Evolutionary conservation across 2,888 invertebrate species (phyloP), one percentile per base, ranked within the genome.

Genomic region (Acrobasis suavella): DNA sequence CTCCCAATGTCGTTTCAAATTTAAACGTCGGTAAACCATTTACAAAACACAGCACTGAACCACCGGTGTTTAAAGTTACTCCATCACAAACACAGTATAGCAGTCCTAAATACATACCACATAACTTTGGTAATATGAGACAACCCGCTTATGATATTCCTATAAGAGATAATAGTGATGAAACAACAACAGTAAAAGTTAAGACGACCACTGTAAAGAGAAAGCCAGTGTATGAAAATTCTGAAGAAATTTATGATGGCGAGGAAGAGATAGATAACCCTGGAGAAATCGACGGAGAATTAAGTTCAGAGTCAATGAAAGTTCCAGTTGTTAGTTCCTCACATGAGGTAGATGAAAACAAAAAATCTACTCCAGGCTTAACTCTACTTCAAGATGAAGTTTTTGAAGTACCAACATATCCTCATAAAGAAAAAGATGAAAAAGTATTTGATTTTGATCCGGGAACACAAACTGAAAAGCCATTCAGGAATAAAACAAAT

Each of bases 381-480:
- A 80, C 77, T 39, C 69, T 85, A 60, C 69, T 82, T 16, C 73
- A 82, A 72, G 82, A 85, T 50, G 86, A 89, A 75, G 69, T 83
- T 12, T 71, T 79, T 49, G 69, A 75, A 49, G 60, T 70, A 50
- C 65, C 75, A 56, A 77, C 76, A 62, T 67, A 71, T 62, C 55
- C 46, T 46, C 56, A 75, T 9, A 82, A 78, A 66, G 74, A 78
- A 39, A 72, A 74, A 62, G 76, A 75, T 16, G 78, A 71, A 39
- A 67, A 79, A 58, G 67, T 72, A 60, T 66, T 80, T 22, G 74
- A 81, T 56, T 82, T 83, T 42, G 87, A 91, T 66, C 72, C 80
- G 63, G 92, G 91, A 58, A 88, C 88, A 16, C 93, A 93, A 79
- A 93, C 93, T 9, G 93, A 93, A 74, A 91, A 92, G 69, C 92